Evolutionary conservation across 1,140 invertebrate genomes (phyloP).

Genomic region (Dryas iulia): DNA sequence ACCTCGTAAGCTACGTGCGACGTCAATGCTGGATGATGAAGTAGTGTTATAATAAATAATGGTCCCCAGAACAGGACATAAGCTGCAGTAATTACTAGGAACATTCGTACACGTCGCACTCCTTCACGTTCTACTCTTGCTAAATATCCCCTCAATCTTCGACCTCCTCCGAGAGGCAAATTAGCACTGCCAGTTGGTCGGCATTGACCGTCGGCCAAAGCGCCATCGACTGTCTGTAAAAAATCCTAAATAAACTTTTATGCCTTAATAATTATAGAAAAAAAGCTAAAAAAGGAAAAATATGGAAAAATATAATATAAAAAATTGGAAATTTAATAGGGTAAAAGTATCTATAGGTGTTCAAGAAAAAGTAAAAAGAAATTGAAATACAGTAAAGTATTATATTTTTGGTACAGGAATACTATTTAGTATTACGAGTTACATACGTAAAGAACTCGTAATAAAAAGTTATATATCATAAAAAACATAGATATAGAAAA

Average conservation of each 20-base stretch:
- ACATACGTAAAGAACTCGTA: background rate
- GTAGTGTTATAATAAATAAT: conserved; percentile 90
- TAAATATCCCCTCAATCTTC: conserved; percentile 89
- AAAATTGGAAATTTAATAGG: background rate
- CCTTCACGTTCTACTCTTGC: conserved; percentile 88
- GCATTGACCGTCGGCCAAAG: conserved; percentile 58
- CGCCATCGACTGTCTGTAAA: conserved; percentile 70
- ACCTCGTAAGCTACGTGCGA: conserved; percentile 87
- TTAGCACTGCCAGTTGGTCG: conserved; percentile 56
- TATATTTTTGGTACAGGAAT: background rate
- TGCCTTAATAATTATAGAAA: background rate
- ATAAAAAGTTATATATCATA: background rate
- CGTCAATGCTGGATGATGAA: conserved; percentile 87
- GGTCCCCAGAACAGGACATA: conserved; percentile 95
- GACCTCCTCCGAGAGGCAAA: conserved; percentile 85
- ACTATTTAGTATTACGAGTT: background rate
- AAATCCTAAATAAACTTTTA: conserved; percentile 7
- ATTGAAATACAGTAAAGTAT: background rate
- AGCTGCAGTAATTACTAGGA: conserved; percentile 90
- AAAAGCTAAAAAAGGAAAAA: background rate
- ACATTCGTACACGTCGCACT: conserved; percentile 90
- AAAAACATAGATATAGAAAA: too few species aligned
- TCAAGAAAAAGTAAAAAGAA: background rate
- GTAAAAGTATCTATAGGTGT: background rate
- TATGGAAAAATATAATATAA: conserved; percentile 1